Conservation (phyloP, 2,888 invertebrate species). For the Suillia variegata region DNA sequence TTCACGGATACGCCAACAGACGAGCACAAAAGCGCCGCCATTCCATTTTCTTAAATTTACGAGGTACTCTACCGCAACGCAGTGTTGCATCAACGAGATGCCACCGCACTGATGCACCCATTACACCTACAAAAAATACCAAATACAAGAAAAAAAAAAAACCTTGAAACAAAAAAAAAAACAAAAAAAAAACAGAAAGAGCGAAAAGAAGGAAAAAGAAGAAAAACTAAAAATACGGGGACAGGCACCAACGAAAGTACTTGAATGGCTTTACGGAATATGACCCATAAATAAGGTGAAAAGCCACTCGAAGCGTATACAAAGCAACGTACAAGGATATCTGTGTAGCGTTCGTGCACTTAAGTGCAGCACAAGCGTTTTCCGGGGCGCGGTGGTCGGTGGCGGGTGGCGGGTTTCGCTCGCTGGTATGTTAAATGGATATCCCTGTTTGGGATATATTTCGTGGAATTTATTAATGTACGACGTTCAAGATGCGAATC, state of each 20-base stretch:
- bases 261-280: conserved; percentile 1
- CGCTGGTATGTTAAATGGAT: too few species aligned
- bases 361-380: background rate
- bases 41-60: background rate
- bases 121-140: background rate
- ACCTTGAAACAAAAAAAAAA: background rate
- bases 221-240: too few species aligned
- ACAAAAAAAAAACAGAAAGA: background rate
- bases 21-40: background rate
- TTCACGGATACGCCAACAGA: background rate
- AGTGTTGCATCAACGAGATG: background rate
- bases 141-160: background rate
- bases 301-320: background rate
- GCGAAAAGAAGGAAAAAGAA: background rate
- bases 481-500: too few species aligned
- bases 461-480: too few species aligned
- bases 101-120: background rate
- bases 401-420: too few species aligned
- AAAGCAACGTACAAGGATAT: conserved; percentile 3
- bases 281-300: conserved; percentile 6
- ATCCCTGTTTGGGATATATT: too few species aligned
- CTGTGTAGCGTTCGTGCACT: background rate
- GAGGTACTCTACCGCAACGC: background rate
- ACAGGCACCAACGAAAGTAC: conserved; percentile 2
- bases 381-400: too few species aligned